Percentiles rank a stretch among this genome's conserved stretches.
phyloP scores from a whole-genome alignment of 2,113 vertebrate genomes.

The Xiphophorus hellerii region DNA sequence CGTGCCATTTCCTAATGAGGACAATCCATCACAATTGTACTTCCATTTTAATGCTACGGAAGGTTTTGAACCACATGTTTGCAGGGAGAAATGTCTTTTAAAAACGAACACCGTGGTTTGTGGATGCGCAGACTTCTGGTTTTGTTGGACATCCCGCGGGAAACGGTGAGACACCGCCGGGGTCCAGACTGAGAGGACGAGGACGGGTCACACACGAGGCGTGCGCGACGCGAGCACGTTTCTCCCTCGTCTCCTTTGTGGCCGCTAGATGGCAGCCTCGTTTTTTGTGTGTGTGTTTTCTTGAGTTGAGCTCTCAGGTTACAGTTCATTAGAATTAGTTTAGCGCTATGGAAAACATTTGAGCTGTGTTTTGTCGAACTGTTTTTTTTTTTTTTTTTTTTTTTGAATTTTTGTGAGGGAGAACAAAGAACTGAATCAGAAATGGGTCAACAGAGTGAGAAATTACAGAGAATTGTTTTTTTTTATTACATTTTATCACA shows the following conservation, averaged over 20 bases:
- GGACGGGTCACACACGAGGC: constrained; percentile 31
- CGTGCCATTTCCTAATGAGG: background rate
- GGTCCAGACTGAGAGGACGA: constrained; percentile 43
- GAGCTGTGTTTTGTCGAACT: too few relatives aligned
- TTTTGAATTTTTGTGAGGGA: too few relatives aligned
- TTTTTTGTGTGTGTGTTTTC: background rate
- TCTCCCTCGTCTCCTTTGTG: constrained; percentile 39
- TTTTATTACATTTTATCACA: too few relatives aligned
- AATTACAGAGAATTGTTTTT: too few relatives aligned
- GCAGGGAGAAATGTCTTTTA: constrained; percentile 2
- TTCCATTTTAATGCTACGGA: constrained; percentile 35
- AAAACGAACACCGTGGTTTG: background rate
- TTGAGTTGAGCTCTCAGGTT: too few relatives aligned
- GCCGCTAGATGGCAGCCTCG: constrained; percentile 46
- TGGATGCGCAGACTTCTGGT: background rate
- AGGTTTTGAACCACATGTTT: constrained; percentile 1
- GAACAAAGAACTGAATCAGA: too few relatives aligned
- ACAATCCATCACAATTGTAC: background rate
- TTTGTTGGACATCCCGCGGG: constrained; percentile 1
- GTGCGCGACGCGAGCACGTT: constrained; percentile 56
- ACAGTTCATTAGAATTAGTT: too few relatives aligned
- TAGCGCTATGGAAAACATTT: too few relatives aligned
- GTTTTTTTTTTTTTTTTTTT: too few relatives aligned
- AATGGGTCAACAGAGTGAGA: too few relatives aligned
- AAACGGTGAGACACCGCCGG: constrained; percentile 15